Evolutionary conservation across 2,113 vertebrate species (phyloP).

Genomic region (Macrotis lagotis): DNA sequence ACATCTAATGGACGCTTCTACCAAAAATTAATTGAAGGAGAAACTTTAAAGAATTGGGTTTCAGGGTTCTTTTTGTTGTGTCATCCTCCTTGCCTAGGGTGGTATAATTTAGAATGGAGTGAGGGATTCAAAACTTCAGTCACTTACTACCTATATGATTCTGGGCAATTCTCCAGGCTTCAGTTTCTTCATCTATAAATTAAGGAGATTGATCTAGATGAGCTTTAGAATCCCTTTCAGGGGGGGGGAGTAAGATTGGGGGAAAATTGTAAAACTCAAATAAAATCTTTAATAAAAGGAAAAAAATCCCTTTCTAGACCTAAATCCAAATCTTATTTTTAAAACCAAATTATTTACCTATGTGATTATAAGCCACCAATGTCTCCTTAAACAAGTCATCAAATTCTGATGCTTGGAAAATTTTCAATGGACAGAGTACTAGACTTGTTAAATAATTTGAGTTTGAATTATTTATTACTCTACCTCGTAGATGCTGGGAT

Average conservation of each 20-base stretch:
- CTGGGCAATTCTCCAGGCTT: background rate
- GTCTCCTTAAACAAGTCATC: background rate
- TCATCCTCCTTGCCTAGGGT: background rate
- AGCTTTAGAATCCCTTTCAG: background rate
- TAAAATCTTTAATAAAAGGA: too few relatives aligned
- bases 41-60: background rate
- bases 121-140: background rate
- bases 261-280: too few relatives aligned
- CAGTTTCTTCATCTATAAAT: background rate
- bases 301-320: too few relatives aligned
- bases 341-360: background rate
- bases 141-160: background rate
- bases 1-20: background rate
- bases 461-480: background rate
- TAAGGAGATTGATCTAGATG: background rate
- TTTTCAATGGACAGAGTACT: background rate
- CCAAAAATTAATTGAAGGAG: background rate
- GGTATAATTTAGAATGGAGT: background rate
- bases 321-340: background rate
- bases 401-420: background rate
- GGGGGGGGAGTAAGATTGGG: too few relatives aligned
- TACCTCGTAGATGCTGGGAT: background rate
- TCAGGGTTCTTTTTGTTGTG: background rate
- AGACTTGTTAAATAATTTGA: background rate
- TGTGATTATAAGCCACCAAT: background rate